These are phyloP conservation scores for Tachina lurida DNA, from an alignment of 2,888 invertebrate species.

Conservation along the genomic window DNA sequence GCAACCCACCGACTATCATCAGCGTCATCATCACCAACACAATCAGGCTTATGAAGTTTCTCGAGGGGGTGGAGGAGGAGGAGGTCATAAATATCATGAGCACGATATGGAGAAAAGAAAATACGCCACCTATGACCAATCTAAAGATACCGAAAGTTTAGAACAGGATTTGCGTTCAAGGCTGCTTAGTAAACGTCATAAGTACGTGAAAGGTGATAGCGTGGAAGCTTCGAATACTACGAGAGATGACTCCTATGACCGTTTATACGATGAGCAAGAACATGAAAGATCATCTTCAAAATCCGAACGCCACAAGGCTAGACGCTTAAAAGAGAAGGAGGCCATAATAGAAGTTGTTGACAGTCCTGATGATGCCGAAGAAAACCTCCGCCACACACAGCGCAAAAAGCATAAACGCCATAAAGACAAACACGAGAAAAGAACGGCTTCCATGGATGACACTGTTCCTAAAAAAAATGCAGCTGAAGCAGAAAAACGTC, in stretches of 20 bases:
- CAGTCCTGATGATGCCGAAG: constrained; percentile 82
- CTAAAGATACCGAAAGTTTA: constrained; percentile 85
- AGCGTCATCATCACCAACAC: constrained; percentile 66
- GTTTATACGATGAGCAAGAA: constrained; percentile 74
- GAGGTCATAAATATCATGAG: constrained; percentile 81
- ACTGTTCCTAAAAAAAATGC: constrained; percentile 24
- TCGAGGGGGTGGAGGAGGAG: constrained; percentile 39
- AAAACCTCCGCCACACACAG: constrained; percentile 72
- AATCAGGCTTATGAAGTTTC: constrained; percentile 60
- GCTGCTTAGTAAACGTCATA: constrained; percentile 87
- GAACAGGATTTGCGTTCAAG: constrained; percentile 90
- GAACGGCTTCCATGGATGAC: constrained; percentile 67
- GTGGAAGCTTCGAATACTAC: constrained; percentile 41
- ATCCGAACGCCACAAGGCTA: constrained; percentile 74
- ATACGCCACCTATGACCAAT: constrained; percentile 75
- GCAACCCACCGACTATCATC: constrained; percentile 80
- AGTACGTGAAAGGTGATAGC: constrained; percentile 85
- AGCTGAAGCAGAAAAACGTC: constrained; percentile 71
- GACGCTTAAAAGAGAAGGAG: constrained; percentile 73
- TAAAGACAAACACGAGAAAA: constrained; percentile 74
- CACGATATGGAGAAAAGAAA: constrained; percentile 69
- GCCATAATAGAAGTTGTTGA: constrained; percentile 83
- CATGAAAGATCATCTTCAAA: constrained; percentile 72
- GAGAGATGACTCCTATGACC: constrained; percentile 55
- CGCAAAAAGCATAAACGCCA: constrained; percentile 77